Evolutionary conservation across 2,888 invertebrate genomes (phyloP).

Genomic region (Argyresthia albistria): DNA sequence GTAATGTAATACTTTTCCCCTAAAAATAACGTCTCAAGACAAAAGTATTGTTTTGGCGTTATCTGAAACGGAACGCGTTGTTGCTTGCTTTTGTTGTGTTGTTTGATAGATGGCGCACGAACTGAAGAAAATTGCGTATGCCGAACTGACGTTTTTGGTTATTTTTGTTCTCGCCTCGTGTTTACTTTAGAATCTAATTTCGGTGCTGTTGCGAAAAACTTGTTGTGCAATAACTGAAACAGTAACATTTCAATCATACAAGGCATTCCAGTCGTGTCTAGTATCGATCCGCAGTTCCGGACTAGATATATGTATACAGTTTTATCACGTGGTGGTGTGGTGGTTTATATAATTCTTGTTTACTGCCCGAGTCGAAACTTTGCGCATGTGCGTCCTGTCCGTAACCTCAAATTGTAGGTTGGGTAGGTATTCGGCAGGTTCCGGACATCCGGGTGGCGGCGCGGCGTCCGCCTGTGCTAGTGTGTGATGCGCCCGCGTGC

Average conservation of each 20-base stretch:
- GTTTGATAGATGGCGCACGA: constrained; percentile 65
- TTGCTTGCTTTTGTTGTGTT: constrained; percentile 41
- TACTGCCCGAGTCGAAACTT: constrained; percentile 70
- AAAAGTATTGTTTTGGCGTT: not conserved
- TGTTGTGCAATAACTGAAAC: constrained; percentile 56
- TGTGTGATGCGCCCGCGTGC: constrained; percentile 62
- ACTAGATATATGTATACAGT: constrained; percentile 68
- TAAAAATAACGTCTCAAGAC: too few relatives aligned
- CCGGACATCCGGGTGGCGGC: constrained; percentile 67
- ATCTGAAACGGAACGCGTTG: constrained; percentile 25
- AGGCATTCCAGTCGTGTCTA: constrained; percentile 29
- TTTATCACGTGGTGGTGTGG: constrained; percentile 73
- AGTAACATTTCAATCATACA: constrained; percentile 41
- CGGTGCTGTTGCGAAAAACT: constrained; percentile 61
- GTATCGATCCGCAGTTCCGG: constrained; percentile 62
- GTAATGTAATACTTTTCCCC: not conserved
- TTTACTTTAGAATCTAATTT: constrained; percentile 72
- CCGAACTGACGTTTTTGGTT: constrained; percentile 72
- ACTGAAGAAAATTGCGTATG: constrained; percentile 67
- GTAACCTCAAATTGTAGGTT: constrained; percentile 68
- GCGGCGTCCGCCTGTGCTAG: constrained; percentile 36
- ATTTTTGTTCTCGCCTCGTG: constrained; percentile 73
- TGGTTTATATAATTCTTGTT: constrained; percentile 74
- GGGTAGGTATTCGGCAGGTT: constrained; percentile 62
- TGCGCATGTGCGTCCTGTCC: constrained; percentile 72